Base-by-base conservation (phyloP, 1,140 invertebrate genomes). In the Ceratitis capitata region DNA sequence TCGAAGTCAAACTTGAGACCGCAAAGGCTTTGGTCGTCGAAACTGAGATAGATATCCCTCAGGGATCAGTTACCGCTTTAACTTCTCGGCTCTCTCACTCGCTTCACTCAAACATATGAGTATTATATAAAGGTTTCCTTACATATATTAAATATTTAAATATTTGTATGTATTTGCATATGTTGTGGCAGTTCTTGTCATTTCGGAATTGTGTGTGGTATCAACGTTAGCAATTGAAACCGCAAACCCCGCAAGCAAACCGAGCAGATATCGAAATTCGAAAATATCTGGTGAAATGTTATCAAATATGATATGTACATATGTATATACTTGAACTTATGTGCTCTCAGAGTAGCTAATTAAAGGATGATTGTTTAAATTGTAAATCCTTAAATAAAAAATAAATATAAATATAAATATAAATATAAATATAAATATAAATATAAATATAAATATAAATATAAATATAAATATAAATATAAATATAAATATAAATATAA, bases 291-390 rank as follows among this genome's bases (percentile, higher is more conserved):
- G n/a, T n/a, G n/a, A 32, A 35, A 39, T 42, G 64, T n/a, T 39
- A 42, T 14, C 12, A 39, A 39, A 39, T 45, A 12, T 82, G 47
- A n/a, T 83, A 12, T 32, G 5, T 1, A 53, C 7, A 3, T 53
- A 32, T 10, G 1, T 51, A 35, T 35, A 35, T 83, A 51, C 23
- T 83, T 51, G 47, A 83, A 83, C 35, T 83, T 83, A 83, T 53
- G 82, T 83, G 35, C 19, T 23, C 42, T 83, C 35, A n/a, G 47
- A 51, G 82, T 45, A 51, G 26, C 9, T 53, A 83, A 83, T 83
- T 45, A 83, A 83, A 83, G 16, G 82, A 83, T 32, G 32, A 53
- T 83, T 83, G 82, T 53, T 83, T 83, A 39, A 83, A 83, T 53
- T 83, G 82, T 32, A 51, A 83, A 83, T 83, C 45, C 47, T 51